These are phyloP conservation scores for Meghimatium bilineatum DNA, from an alignment of 2,888 invertebrate species.

Conservation along the genomic window DNA sequence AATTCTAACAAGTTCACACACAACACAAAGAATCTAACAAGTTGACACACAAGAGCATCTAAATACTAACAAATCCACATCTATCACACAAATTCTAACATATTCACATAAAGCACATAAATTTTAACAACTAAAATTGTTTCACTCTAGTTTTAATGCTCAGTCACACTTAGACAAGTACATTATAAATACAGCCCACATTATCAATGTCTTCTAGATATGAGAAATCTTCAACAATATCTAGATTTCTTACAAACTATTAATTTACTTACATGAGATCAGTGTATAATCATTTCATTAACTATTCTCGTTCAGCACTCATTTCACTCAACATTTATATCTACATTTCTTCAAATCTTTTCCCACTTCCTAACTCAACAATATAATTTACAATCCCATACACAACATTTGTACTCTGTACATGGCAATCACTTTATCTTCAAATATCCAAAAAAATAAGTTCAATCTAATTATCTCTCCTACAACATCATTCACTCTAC, in stretches of 20 bases:
- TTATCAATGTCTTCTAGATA: not conserved
- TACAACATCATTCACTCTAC: not conserved
- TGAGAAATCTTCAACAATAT: not conserved
- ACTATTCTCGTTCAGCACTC: not conserved
- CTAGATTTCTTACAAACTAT: not conserved
- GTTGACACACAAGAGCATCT: not conserved
- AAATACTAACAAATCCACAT: not conserved
- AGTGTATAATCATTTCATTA: not conserved
- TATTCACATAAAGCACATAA: too few relatives aligned
- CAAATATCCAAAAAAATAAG: not conserved
- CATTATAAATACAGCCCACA: not conserved
- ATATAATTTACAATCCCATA: not conserved
- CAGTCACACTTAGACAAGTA: not conserved
- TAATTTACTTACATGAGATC: not conserved
- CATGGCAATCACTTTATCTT: too few relatives aligned
- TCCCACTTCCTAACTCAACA: not conserved
- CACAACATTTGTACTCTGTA: too few relatives aligned
- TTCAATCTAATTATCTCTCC: not conserved
- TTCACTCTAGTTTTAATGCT: not conserved
- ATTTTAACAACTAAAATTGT: not conserved
- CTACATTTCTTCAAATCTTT: not conserved
- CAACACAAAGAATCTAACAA: not conserved
- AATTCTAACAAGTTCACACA: not conserved
- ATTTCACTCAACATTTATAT: not conserved
- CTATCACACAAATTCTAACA: not conserved